Percentiles rank a stretch among this genome's conserved stretches.
phyloP scores from a whole-genome alignment of 2,888 invertebrate genomes.

The Caenorhabditis parvicauda region DNA sequence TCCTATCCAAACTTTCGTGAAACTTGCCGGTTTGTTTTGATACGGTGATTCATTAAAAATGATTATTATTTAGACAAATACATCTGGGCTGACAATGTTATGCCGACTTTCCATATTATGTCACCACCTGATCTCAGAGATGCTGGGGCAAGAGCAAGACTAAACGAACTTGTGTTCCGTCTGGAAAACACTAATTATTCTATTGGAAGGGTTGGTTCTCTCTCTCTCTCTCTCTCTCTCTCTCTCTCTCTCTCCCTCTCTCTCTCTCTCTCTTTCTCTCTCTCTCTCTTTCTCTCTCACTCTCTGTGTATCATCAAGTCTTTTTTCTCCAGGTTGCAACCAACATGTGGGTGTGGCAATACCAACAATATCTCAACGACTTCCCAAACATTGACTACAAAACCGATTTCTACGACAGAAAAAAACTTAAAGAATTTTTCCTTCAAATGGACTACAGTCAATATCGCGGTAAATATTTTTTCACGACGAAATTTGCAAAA shows the following conservation, averaged over 20 bases:
- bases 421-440: constrained; percentile 57
- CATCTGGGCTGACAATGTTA: constrained; percentile 62
- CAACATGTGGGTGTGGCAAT: constrained; percentile 59
- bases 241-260: constrained; percentile 4
- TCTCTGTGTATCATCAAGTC: neutral
- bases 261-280: constrained; percentile 6
- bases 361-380: constrained; percentile 60
- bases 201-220: constrained; percentile 60
- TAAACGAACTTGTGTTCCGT: constrained; percentile 59
- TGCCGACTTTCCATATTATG: constrained; percentile 61
- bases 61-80: constrained; percentile 45
- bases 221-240: constrained; percentile 10
- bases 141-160: constrained; percentile 38
- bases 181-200: constrained; percentile 57
- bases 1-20: constrained; percentile 61
- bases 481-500: neutral
- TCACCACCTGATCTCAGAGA: constrained; percentile 58
- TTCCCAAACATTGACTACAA: constrained; percentile 56
- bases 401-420: constrained; percentile 58
- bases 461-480: constrained; percentile 40
- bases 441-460: constrained; percentile 57
- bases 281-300: constrained; percentile 2
- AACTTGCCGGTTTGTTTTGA: constrained; percentile 47
- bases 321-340: constrained; percentile 31
- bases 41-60: neutral